Percentiles rank a stretch among this genome's conserved stretches.
phyloP scores from a whole-genome alignment of 53 echinoderm and acorn worm genomes.

The Paelopatides confundens region DNA sequence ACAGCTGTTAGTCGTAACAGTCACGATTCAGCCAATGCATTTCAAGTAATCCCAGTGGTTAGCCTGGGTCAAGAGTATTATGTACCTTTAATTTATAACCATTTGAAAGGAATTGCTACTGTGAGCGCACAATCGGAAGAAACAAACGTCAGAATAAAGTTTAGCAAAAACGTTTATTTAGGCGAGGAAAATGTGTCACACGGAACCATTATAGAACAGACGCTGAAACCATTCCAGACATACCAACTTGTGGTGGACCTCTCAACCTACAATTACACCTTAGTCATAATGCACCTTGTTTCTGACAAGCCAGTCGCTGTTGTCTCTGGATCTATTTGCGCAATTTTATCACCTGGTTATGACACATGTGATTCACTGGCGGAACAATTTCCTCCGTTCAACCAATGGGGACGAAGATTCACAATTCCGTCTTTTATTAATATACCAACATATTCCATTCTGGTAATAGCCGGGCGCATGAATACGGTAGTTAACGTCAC shows the following conservation, averaged over 20 bases:
- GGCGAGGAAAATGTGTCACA: neutral
- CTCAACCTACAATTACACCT: neutral
- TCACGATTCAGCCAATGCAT: neutral
- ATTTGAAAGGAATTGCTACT: neutral
- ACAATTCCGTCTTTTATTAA: neutral
- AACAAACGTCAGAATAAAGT: neutral
- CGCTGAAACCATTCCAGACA: neutral
- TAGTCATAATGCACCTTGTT: neutral
- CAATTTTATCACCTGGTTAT: neutral
- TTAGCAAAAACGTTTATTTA: neutral
- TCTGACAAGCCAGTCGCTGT: slow-evolving; percentile 26
- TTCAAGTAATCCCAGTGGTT: neutral
- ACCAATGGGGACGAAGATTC: slow-evolving; percentile 18
- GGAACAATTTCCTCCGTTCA: slow-evolving; percentile 50
- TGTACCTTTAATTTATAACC: neutral
- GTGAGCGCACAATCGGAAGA: slow-evolving; percentile 7
- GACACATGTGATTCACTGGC: slow-evolving; percentile 32
- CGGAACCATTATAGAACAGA: neutral
- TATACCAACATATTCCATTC: neutral
- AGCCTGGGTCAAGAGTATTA: slow-evolving; percentile 15
- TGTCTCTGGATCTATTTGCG: slow-evolving; percentile 47
- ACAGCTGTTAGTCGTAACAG: neutral
- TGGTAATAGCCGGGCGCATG: slow-evolving; percentile 3
- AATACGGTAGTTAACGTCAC: neutral
- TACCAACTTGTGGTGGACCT: neutral